phyloP scores from a whole-genome alignment of 2,797 vertebrate species.

The Sebastes diaconus region DNA sequence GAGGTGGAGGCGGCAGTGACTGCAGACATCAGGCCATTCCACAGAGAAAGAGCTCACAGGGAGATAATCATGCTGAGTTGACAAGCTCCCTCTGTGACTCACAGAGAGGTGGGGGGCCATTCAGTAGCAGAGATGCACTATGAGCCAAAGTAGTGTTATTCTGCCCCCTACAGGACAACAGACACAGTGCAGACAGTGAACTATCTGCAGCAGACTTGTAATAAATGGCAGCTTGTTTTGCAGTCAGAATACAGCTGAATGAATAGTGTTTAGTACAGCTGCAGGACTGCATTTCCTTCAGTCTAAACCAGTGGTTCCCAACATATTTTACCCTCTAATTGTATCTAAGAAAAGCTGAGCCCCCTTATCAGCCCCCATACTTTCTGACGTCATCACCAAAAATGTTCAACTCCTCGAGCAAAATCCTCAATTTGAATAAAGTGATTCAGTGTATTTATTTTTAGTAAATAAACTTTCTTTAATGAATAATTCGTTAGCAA shows the following conservation, averaged over 20 bases:
- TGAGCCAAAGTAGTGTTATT: constrained; percentile 1
- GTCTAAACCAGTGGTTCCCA: no score
- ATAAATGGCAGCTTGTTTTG: background rate
- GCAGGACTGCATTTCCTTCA: background rate
- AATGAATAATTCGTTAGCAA: no score
- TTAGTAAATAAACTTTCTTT: no score
- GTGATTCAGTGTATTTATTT: no score
- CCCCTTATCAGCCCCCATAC: rapidly evolving
- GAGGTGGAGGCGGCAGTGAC: constrained; percentile 8
- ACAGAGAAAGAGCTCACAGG: constrained; percentile 15
- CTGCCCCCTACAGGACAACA: constrained; percentile 55
- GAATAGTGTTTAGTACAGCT: background rate
- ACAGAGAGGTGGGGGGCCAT: background rate
- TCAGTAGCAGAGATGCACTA: background rate
- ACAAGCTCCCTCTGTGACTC: background rate
- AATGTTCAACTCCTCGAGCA: no score
- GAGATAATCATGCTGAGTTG: background rate
- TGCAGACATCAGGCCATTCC: constrained; percentile 43
- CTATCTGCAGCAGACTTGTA: background rate
- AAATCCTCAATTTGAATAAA: no score
- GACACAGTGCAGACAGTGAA: background rate
- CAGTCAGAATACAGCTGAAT: background rate
- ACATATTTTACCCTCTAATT: no score
- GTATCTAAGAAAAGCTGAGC: no score
- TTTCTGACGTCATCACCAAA: no score